Evolutionary conservation across 2,797 vertebrate genomes (phyloP), one percentile per base, ranked within the genome.

Genomic region (Sebastes glaucus): DNA sequence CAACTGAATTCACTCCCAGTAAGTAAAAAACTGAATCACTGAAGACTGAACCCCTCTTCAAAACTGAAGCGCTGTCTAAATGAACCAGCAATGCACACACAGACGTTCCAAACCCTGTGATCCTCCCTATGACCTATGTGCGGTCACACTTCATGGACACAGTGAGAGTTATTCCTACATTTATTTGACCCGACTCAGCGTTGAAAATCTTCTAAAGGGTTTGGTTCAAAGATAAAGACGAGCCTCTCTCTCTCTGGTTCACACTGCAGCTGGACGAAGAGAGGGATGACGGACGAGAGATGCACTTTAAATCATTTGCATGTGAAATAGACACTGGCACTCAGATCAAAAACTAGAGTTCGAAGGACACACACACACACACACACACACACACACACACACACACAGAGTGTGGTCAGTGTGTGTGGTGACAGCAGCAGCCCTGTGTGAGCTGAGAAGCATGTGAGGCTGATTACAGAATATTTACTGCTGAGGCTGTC

Each of bases 241-340:
- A 18, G 55, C 28, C 71, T 65, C 72, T 71, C 35, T 35, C 61
- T 38, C 62, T 70, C 55, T 83, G 4, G 27, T 56, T 75, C 69
- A 20, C 49, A 0, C 68, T 81, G 91, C 91, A 91, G 91, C 91
- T 91, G 87, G 83, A 88, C 62, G 70, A 14, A 82, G 77, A 38
- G 77, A 69, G 38, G 74, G 82, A 76, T 55, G 74, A 85, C 33
- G 33, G 71, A 62, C 16, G 30, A 23, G 70, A 67, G 68, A 76
- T 35, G 25, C 75, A 77, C 87, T 82, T 89, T 77, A 75, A 88
- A 87, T 84, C 82, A 92, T 93, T 89, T 86, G 87, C 89, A 93
- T 92, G 87, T 91, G 83, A 92, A 90, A 80, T 76, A 74, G 78
- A 84, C 84, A 80, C 87, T 90, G 92, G 90, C 88, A 84, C 81